A percentile compares a stretch with the other conserved stretches of the same genome.
Conservation (phyloP, 2,797 vertebrate species). For the Rhinella marina region DNA sequence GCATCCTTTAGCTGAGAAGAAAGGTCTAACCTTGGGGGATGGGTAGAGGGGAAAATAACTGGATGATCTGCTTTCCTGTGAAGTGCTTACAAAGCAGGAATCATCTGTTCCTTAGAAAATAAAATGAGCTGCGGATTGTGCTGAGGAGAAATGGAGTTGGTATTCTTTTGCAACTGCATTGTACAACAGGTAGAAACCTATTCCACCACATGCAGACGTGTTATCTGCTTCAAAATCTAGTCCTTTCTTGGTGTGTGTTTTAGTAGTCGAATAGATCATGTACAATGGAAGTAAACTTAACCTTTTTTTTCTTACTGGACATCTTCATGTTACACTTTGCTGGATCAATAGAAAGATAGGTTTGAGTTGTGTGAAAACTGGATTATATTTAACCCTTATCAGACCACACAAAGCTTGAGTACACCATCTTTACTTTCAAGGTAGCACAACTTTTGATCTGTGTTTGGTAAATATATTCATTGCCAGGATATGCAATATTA, state of each 20-base stretch:
- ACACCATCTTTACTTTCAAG: background rate
- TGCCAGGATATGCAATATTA: background rate
- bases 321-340: background rate
- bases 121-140: conserved; percentile 88
- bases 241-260: conserved; percentile 73
- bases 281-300: conserved; percentile 62
- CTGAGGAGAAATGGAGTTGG: conserved; percentile 88
- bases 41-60: conserved; percentile 70
- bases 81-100: conserved; percentile 83
- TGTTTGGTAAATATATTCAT: background rate
- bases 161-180: conserved; percentile 87
- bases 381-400: conserved; percentile 9
- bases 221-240: conserved; percentile 75
- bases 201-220: conserved; percentile 80
- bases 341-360: background rate
- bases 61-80: conserved; percentile 79
- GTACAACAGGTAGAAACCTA: conserved; percentile 90
- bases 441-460: background rate
- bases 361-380: background rate
- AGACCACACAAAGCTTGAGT: background rate
- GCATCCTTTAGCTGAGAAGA: conserved; percentile 84
- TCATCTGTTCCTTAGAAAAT: conserved; percentile 85
- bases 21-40: conserved; percentile 81
- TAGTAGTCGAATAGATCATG: conserved; percentile 69
- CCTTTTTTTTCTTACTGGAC: background rate